phyloP scores from a whole-genome alignment of 2,113 vertebrate genomes.

The Ondatra zibethicus region DNA sequence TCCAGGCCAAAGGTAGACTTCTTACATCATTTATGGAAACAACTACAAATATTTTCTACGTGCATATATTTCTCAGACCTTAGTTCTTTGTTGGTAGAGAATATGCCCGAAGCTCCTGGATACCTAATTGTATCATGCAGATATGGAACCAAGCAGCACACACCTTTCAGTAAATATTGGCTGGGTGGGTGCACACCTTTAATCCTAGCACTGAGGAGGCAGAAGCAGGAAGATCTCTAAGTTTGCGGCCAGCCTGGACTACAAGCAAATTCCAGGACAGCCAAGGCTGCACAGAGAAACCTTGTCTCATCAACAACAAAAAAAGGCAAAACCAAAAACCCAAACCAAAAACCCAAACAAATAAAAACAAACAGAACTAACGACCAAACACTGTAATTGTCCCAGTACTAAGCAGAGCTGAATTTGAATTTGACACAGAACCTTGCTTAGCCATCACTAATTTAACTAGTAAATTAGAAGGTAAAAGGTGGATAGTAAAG shows the following conservation, averaged over 20 bases:
- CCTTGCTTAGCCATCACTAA: conserved; percentile 52
- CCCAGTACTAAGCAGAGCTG: not conserved
- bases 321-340: not conserved
- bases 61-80: conserved; percentile 9
- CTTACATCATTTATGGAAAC: not conserved
- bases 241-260: not conserved
- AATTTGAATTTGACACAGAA: not conserved
- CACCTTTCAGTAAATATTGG: not conserved
- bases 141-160: not conserved
- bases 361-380: not conserved
- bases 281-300: not conserved
- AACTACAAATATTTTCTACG: not conserved
- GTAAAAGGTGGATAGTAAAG: conserved; percentile 45
- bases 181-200: not conserved
- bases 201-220: not conserved
- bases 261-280: not conserved
- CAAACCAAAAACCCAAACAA: not conserved
- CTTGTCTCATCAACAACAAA: not conserved
- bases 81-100: not conserved
- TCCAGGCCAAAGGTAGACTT: not conserved
- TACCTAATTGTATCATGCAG: not conserved
- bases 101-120: not conserved
- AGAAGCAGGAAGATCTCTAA: not conserved
- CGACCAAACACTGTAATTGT: not conserved
- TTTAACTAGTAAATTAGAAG: conserved; percentile 33